Base-by-base conservation (phyloP, 2,888 invertebrate genomes). In the Dyspetes luteomarginatus region DNA sequence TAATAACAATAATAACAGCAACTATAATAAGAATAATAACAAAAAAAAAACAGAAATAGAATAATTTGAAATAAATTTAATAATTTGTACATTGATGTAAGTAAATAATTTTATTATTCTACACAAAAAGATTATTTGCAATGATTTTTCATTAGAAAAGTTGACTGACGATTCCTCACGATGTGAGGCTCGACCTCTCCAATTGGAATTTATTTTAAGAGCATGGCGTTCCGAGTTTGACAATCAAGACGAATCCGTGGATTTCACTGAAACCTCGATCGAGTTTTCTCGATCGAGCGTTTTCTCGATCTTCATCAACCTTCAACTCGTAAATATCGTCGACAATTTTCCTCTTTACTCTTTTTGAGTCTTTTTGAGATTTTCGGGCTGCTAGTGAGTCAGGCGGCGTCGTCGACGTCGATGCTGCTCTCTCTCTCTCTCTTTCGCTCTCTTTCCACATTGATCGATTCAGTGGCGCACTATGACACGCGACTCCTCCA, bases 391-490 rank as follows among this genome's bases (percentile, higher is more conserved):
- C 58, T 56, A 43, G 58, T 64, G 71, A 60, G 43, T n/a, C 22
- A 55, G 41, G 52, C 64, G 68, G 36, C 65, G 58, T 65, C 43
- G 45, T 65, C 64, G 56, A 64, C 64, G 56, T 65, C 64, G 19
- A 19, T 58, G 30, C 17, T 48, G 4, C 41, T 19, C 41, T 12
- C 22, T 60, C 17, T 58, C 45, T 22, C 45, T 9, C 30, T 50
- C 28, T 26, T 48, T 41, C 28, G 19, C 30, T 22, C 58, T 52
- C 58, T 45, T 43, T 60, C 52, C 68, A 52, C 73, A 73, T 78
- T 78, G 78, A 81, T 81, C 81, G 73, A 78, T 81, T 73, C 55
- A 43, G 43, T 80, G 74, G 69, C 74, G 73, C 74, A 62, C 73
- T 81, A 74, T 81, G 81, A 81, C 81, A 78, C 73, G 74, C 81